A percentile compares a stretch with the other conserved stretches of the same genome.
These are phyloP conservation scores for Plebejus argus DNA, from an alignment of 2,888 invertebrate genomes.

Conservation along the genomic window DNA sequence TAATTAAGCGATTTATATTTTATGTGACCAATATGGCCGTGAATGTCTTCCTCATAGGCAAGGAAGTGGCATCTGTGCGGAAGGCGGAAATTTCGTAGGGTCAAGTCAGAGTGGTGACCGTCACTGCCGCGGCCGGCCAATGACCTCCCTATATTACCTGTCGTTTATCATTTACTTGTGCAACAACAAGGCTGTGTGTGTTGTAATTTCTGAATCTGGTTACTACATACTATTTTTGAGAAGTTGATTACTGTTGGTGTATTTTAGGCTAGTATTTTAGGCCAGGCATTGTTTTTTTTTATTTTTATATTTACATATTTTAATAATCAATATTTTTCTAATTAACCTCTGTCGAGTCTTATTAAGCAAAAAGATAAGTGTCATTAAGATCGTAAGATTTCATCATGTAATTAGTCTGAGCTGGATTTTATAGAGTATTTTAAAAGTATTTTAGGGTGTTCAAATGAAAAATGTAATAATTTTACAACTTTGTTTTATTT, in stretches of 20 bases:
- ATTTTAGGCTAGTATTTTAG: neutral
- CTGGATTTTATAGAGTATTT: neutral
- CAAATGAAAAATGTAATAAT: conserved; percentile 51
- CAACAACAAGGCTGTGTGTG: neutral
- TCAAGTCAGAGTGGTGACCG: conserved; percentile 35
- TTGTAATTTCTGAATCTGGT: neutral
- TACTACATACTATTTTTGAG: neutral
- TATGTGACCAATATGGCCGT: neutral
- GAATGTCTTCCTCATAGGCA: conserved; percentile 30
- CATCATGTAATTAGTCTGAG: neutral
- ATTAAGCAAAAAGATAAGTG: neutral
- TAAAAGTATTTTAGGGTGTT: neutral
- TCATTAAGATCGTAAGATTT: neutral
- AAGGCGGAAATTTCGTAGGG: conserved; percentile 41
- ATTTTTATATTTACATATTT: neutral
- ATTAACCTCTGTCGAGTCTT: neutral
- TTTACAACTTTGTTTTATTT: conserved; percentile 81
- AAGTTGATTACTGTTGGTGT: neutral
- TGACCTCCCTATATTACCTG: conserved; percentile 37
- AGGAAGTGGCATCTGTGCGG: conserved; percentile 40
- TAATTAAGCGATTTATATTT: conserved; percentile 7
- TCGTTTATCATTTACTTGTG: conserved; percentile 20
- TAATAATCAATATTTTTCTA: neutral
- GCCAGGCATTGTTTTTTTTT: too few species aligned
- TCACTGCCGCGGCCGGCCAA: conserved; percentile 43